A percentile compares a stretch with the other conserved stretches of the same genome.
phyloP scores from a whole-genome alignment of 2,888 invertebrate genomes.

The Cephus pulcher region DNA sequence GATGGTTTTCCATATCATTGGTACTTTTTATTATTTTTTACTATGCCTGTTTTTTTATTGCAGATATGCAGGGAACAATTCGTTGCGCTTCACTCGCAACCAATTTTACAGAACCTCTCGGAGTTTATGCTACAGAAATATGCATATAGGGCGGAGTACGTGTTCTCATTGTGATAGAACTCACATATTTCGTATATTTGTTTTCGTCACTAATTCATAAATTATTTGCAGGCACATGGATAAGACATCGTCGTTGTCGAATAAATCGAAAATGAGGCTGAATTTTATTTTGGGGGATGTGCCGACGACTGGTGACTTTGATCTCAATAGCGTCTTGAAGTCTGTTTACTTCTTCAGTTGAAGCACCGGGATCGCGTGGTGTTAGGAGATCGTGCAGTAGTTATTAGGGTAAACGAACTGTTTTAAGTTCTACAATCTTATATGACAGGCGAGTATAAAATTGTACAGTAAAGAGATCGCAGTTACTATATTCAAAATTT shows the following conservation, averaged over 20 bases:
- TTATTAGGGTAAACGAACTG: not conserved
- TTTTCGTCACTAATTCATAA: not conserved
- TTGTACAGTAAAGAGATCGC: too few species aligned
- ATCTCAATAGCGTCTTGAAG: slow-evolving; percentile 78
- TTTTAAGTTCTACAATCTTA: too few species aligned
- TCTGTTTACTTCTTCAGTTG: slow-evolving; percentile 92
- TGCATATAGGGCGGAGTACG: slow-evolving; percentile 72
- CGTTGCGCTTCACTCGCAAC: slow-evolving; percentile 93
- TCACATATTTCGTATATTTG: not conserved
- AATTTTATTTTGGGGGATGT: slow-evolving; percentile 69
- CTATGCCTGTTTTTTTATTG: slow-evolving; percentile 31
- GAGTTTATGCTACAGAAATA: slow-evolving; percentile 77
- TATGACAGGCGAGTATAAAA: too few species aligned
- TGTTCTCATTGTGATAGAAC: not conserved
- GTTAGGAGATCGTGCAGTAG: not conserved
- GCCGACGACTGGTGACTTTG: slow-evolving; percentile 82
- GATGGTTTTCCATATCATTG: not conserved
- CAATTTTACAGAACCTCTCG: slow-evolving; percentile 90
- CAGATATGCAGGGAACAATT: slow-evolving; percentile 98
- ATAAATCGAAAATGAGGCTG: not conserved
- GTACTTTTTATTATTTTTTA: not conserved
- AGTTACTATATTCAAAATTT: too few species aligned
- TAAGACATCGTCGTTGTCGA: not conserved
- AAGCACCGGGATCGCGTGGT: slow-evolving; percentile 16
- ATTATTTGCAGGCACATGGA: not conserved